Base-by-base conservation (phyloP, 2,797 vertebrate genomes). In the Lateolabrax maculatus region DNA sequence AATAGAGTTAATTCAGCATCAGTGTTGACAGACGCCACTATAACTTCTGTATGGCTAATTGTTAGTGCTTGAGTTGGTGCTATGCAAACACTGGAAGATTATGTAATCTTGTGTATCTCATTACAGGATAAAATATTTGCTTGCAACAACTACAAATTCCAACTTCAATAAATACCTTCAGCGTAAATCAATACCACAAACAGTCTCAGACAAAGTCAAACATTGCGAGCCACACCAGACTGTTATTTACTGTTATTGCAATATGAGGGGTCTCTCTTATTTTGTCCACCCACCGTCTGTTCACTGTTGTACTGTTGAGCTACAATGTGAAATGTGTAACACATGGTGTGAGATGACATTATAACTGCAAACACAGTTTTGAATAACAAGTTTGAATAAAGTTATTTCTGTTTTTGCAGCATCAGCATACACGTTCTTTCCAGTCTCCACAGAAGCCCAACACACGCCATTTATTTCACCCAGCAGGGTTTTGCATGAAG, bases 371-470 rank as follows among this genome's bases (percentile, higher is more conserved):
- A 68, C 52, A 63, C 4, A 15, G 39, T 19, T 61, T 55, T 51
- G 52, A 65, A 78, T 71, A 60, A 29, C 23, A 71, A 27, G 44
- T 75, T 52, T 66, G 31, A 72, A 76, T 66, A 36, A 58, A 76
- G 21, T 66, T 74, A 68, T 75, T 60, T 19, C 39, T 55, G 69
- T 27, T 78, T 51, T 64, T n/a, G 18, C 58, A 57, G 19, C 1
- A 5, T 46, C 55, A 1, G 8, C 7, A 25, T 49, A 19, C 43
- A 36, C 6, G 5, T 36, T 43, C 19, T 51, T 25, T 49, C 8
- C 3, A 27, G 8, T 55, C n/a, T 39, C 39, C 29, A 3, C 23
- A 23, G 13, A 48, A 77, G 16, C 27, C 25, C 1, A 16, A n/a
- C 48, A 55, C 6, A 63, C 29, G 21, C 6, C 15, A 6, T 72